Evolutionary conservation across 2,797 vertebrate genomes (phyloP).

Genomic region (Melanotaenia trifasciata): DNA sequence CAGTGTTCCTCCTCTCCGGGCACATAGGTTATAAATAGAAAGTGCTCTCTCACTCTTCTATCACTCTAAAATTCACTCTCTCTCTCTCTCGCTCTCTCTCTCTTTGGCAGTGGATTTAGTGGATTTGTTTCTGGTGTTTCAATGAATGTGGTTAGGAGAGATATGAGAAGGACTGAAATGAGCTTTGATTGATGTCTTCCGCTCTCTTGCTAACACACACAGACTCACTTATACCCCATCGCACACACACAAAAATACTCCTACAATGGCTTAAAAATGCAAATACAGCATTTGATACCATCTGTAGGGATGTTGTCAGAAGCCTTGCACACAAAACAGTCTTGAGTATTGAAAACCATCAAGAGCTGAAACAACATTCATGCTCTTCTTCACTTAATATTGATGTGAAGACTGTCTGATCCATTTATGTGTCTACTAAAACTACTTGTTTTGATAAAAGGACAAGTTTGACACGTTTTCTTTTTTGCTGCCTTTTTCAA

Average conservation of each 20-base stretch:
- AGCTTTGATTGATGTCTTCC: conserved; percentile 61
- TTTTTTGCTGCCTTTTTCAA: neutral
- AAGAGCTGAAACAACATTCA: neutral
- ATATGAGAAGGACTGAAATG: conserved; percentile 54
- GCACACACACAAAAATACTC: neutral
- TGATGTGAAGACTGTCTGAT: neutral
- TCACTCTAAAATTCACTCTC: conserved; percentile 63
- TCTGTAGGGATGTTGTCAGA: neutral
- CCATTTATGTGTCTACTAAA: neutral
- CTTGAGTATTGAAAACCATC: neutral
- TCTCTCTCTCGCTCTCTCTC: conserved; percentile 17
- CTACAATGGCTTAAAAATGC: neutral
- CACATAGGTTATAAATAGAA: conserved; percentile 79
- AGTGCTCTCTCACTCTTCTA: conserved; percentile 57
- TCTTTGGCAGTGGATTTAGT: conserved; percentile 48
- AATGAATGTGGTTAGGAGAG: conserved; percentile 56
- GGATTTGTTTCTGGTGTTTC: conserved; percentile 60
- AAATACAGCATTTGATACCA: conserved; percentile 4
- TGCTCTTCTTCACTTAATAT: neutral
- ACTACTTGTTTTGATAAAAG: neutral
- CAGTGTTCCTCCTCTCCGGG: conserved; percentile 71
- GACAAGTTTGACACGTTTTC: neutral
- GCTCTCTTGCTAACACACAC: conserved; percentile 5
- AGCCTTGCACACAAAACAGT: neutral
- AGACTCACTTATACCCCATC: neutral